Evolutionary conservation across 2,113 vertebrate genomes (phyloP).

Genomic region (Climacteris rufus): DNA sequence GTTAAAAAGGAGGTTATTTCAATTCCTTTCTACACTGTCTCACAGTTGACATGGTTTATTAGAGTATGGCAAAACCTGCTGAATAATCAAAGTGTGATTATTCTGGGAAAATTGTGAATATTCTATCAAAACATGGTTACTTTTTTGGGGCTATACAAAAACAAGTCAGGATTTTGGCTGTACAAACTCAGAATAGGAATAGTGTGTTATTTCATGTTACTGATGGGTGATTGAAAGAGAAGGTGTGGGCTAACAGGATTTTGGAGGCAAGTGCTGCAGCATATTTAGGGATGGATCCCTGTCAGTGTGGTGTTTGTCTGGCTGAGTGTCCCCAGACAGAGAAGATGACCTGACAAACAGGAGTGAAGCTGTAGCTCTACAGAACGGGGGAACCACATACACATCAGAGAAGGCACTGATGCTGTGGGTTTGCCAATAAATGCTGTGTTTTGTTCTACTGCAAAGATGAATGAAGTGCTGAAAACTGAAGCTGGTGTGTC

Average conservation of each 20-base stretch:
- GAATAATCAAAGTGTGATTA: background rate
- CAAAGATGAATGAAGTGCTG: background rate
- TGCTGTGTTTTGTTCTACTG: background rate
- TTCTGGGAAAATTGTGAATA: background rate
- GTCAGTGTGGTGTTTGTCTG: background rate
- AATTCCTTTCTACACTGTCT: background rate
- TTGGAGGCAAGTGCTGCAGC: background rate
- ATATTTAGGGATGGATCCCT: background rate
- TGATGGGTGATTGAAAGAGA: background rate
- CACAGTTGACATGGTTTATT: background rate
- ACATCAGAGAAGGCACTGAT: background rate
- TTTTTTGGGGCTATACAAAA: background rate
- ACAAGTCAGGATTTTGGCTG: background rate
- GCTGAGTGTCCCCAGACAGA: background rate
- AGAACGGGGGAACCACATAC: background rate
- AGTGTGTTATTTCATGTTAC: background rate
- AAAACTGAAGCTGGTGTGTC: background rate
- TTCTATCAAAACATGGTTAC: background rate
- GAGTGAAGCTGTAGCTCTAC: background rate
- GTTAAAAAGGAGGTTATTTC: slow-evolving; percentile 15
- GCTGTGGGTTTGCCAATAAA: background rate
- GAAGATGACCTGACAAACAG: background rate
- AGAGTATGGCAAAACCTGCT: background rate
- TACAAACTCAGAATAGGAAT: background rate
- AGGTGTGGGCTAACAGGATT: background rate